Evolutionary conservation across 2,888 invertebrate species (phyloP).

Genomic region (Chesias legatella): DNA sequence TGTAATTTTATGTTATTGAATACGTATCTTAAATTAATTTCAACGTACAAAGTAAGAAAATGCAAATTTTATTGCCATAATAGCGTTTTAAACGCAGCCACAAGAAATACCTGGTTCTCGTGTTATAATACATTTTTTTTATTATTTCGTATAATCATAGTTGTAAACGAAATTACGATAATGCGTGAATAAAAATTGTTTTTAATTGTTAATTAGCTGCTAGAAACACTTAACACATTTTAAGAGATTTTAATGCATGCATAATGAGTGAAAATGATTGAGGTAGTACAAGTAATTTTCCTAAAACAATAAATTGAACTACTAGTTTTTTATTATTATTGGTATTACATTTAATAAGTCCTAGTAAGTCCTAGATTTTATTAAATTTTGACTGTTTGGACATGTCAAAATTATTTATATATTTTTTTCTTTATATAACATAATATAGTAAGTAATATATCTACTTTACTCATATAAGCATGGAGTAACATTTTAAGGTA

Average conservation of each 20-base stretch:
- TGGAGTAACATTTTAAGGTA: too few species aligned
- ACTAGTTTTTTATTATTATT: too few species aligned
- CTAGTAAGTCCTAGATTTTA: too few species aligned
- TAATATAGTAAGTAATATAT: too few species aligned
- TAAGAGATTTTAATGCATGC: constrained; percentile 13
- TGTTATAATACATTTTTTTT: constrained; percentile 14
- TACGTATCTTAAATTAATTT: constrained; percentile 22
- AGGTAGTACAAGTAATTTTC: too few species aligned
- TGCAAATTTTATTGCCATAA: constrained; percentile 30
- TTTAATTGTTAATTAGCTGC: constrained; percentile 18
- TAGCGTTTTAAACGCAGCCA: constrained; percentile 25
- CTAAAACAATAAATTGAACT: too few species aligned
- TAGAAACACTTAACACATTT: constrained; percentile 17
- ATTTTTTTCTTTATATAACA: too few species aligned
- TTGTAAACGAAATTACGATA: constrained; percentile 19
- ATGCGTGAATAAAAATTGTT: constrained; percentile 18
- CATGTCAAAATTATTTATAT: too few species aligned
- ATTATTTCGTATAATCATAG: constrained; percentile 8
- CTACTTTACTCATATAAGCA: too few species aligned
- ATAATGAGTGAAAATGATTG: too few species aligned
- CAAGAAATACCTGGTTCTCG: constrained; percentile 9
- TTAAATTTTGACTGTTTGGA: too few species aligned
- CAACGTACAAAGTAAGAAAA: constrained; percentile 24
- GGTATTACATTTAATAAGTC: too few species aligned
- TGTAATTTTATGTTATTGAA: constrained; percentile 15